Percentiles rank a stretch among this genome's conserved stretches.
These are phyloP conservation scores for Hofmannophila pseudospretella DNA, from an alignment of 2,888 invertebrate species.

Conservation along the genomic window DNA sequence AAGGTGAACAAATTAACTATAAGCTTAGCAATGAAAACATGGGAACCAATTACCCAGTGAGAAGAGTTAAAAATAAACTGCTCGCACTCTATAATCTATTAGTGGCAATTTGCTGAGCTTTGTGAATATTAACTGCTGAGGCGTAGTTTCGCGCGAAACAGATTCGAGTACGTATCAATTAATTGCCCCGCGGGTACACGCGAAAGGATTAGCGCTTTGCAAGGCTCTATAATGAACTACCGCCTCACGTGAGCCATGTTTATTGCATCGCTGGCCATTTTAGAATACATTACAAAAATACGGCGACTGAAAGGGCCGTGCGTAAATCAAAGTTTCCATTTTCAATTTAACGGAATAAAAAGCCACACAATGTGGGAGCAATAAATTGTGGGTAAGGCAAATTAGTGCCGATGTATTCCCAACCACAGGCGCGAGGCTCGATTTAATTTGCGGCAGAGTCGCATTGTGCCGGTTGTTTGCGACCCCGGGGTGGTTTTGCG, in stretches of 20 bases:
- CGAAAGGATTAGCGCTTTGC: conserved; percentile 25
- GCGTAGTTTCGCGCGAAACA: conserved; percentile 26
- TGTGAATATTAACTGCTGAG: conserved; percentile 30
- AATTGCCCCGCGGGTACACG: conserved; percentile 22
- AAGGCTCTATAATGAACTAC: conserved; percentile 10
- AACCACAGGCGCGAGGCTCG: conserved; percentile 36
- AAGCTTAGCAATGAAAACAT: no score
- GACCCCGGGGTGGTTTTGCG: conserved; percentile 17
- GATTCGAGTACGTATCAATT: conserved; percentile 33
- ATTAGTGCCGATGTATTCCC: conserved; percentile 53
- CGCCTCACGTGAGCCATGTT: conserved; percentile 4
- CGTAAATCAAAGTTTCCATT: conserved; percentile 33
- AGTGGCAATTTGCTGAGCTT: conserved; percentile 23
- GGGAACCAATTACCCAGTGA: no score
- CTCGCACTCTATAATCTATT: conserved; percentile 1
- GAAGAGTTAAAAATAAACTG: conserved; percentile 6
- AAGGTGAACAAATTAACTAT: no score
- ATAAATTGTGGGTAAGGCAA: conserved; percentile 49
- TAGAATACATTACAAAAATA: not conserved
- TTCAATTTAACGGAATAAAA: conserved; percentile 39
- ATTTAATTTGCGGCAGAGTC: conserved; percentile 50
- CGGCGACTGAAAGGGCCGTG: not conserved
- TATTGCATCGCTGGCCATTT: not conserved
- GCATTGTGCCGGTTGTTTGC: conserved; percentile 52
- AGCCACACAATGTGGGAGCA: conserved; percentile 30